Evolutionary conservation across 37 sponge, comb jelly and placozoan species (phyloP).

Genomic region (Haliclona indistincta): DNA sequence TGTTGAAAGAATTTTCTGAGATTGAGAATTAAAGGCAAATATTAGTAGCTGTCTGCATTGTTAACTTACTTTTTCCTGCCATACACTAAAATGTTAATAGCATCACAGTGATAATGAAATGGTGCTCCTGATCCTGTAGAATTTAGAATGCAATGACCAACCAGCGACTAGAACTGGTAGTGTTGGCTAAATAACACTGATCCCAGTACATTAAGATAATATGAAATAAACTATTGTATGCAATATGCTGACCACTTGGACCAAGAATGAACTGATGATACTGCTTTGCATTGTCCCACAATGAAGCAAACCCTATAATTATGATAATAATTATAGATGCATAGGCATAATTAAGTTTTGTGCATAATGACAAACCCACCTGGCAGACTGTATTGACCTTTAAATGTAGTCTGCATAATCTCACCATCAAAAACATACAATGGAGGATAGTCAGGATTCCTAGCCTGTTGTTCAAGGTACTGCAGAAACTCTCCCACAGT

Average conservation of each 20-base stretch:
- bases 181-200: too few relatives aligned
- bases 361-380: neutral
- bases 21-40: too few relatives aligned
- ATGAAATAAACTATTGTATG: neutral
- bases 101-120: constrained; percentile 53
- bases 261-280: constrained; percentile 46
- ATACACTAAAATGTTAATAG: constrained; percentile 34
- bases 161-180: neutral
- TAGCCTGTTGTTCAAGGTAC: constrained; percentile 33
- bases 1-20: too few relatives aligned
- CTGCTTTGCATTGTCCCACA: neutral
- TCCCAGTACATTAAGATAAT: too few relatives aligned
- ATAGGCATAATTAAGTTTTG: too few relatives aligned
- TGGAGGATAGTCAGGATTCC: neutral
- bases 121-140: constrained; percentile 54
- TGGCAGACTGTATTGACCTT: neutral
- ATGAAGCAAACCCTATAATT: neutral
- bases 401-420: constrained; percentile 18
- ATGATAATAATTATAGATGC: neutral
- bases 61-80: constrained; percentile 45
- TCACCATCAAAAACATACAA: constrained; percentile 48
- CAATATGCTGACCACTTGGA: constrained; percentile 14
- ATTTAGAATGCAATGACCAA: neutral
- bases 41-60: neutral
- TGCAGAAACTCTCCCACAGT: constrained; percentile 24